phyloP scores from a whole-genome alignment of 2,888 invertebrate species.

The Habroteleia sp. region DNA sequence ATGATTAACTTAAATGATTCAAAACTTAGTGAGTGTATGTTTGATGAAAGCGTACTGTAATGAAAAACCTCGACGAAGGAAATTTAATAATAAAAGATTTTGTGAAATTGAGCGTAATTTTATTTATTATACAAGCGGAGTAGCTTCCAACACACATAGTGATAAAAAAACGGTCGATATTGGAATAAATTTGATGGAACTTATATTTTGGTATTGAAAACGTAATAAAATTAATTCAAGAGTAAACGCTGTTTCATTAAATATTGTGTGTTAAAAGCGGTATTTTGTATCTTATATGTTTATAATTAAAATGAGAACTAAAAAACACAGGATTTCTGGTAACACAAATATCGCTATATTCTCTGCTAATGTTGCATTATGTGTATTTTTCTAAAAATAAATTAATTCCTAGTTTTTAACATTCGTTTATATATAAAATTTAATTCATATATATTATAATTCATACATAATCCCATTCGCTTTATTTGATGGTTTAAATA shows the following conservation, averaged over 20 bases:
- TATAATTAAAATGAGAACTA: too few species aligned
- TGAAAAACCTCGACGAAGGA: slow-evolving; percentile 27
- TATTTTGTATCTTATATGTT: slow-evolving; percentile 31
- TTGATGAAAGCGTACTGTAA: slow-evolving; percentile 13
- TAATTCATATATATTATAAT: slow-evolving; percentile 17
- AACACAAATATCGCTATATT: too few species aligned
- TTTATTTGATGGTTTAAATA: slow-evolving; percentile 46
- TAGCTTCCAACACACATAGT: slow-evolving; percentile 20
- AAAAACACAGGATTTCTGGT: too few species aligned
- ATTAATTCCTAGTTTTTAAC: slow-evolving; percentile 25
- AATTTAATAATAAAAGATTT: slow-evolving; percentile 45
- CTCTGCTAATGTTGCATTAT: too few species aligned
- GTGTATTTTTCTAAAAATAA: too few species aligned
- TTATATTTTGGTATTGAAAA: slow-evolving; percentile 38
- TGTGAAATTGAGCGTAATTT: slow-evolving; percentile 44
- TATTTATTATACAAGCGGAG: slow-evolving; percentile 39
- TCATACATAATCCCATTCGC: slow-evolving; percentile 9
- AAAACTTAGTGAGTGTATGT: slow-evolving; percentile 2
- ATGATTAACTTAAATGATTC: slow-evolving; percentile 19
- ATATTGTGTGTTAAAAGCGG: slow-evolving; percentile 20
- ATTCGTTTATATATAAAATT: slow-evolving; percentile 8
- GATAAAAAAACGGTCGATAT: slow-evolving; percentile 41
- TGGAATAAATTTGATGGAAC: slow-evolving; percentile 42
- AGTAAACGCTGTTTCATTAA: slow-evolving; percentile 17
- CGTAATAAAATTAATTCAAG: slow-evolving; percentile 38